phyloP scores from a whole-genome alignment of 1,140 invertebrate species.

The Plectrocnemia conspersa region DNA sequence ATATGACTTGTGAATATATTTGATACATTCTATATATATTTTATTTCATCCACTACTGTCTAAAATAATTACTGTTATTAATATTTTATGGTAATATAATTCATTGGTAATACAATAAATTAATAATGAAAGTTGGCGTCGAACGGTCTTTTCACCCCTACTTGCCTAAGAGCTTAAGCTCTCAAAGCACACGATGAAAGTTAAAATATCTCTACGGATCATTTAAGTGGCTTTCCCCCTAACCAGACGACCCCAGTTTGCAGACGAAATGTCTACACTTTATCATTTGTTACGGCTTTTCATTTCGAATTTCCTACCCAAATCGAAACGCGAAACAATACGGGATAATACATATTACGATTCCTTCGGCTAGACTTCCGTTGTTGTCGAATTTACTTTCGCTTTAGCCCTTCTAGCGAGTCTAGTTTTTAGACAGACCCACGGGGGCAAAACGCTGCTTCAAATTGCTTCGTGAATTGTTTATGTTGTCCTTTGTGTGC shows the following conservation, averaged over 20 bases:
- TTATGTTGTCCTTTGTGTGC: constrained; percentile 18
- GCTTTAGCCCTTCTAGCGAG: background rate
- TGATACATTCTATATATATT: no score
- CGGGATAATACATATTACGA: background rate
- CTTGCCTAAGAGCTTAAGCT: constrained; percentile 4
- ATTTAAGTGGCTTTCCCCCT: constrained; percentile 7
- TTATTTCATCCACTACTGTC: no score
- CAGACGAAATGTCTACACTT: constrained; percentile 1
- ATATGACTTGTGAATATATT: no score
- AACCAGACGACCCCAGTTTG: constrained; percentile 16
- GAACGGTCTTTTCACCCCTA: no score
- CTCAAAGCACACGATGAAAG: background rate
- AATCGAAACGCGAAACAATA: no score
- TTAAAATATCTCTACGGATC: constrained; percentile 5
- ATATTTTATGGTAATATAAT: no score
- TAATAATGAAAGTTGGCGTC: no score
- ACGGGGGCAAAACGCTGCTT: constrained; percentile 2
- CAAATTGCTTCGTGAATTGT: constrained; percentile 24
- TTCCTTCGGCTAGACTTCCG: background rate
- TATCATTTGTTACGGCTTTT: no score
- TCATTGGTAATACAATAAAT: no score
- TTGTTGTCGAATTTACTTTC: constrained; percentile 16
- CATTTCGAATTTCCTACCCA: no score
- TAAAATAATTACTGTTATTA: no score
- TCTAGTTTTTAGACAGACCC: background rate